Percentiles rank a stretch among this genome's conserved stretches.
Evolutionary conservation across 64 coral and sea anemone genomes (phyloP).

Genomic region (Stichodactyla helianthus): DNA sequence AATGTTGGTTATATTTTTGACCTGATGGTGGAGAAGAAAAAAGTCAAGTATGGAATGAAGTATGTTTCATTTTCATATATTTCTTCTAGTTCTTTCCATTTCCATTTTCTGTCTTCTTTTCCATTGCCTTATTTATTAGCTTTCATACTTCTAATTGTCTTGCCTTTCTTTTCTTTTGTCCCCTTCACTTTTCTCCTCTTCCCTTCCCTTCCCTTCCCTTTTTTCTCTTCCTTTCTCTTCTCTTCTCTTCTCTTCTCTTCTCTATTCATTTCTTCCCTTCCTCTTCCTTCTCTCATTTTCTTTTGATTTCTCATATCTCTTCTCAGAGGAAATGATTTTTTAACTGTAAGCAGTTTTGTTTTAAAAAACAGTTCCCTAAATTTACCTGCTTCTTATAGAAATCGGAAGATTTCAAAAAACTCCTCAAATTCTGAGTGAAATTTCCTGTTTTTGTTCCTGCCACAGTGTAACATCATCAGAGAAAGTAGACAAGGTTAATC

Average conservation of each 20-base stretch:
- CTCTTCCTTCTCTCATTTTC: too few relatives aligned
- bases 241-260: too few relatives aligned
- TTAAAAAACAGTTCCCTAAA: too few relatives aligned
- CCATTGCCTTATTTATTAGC: not conserved
- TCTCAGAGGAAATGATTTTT: too few relatives aligned
- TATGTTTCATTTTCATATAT: not conserved
- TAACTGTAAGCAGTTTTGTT: too few relatives aligned
- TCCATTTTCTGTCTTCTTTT: not conserved
- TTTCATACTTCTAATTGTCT: not conserved
- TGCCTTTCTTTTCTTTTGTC: not conserved
- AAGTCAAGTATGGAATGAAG: slow-evolving; percentile 99
- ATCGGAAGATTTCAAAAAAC: not conserved
- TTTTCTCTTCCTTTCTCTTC: not conserved
- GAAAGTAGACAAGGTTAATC: slow-evolving; percentile 92
- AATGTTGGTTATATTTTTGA: slow-evolving; percentile 88
- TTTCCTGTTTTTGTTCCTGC: not conserved
- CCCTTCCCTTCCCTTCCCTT: too few relatives aligned
- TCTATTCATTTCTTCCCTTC: too few relatives aligned
- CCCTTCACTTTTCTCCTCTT: too few relatives aligned
- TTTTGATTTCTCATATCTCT: too few relatives aligned
- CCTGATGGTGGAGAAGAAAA: slow-evolving; percentile 97
- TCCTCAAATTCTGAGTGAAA: not conserved
- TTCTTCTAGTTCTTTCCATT: not conserved
- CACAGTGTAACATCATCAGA: slow-evolving; percentile 90
- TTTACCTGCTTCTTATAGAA: not conserved